phyloP scores from a whole-genome alignment of 1,140 invertebrate genomes.

The Cataglyphis hispanica region DNA sequence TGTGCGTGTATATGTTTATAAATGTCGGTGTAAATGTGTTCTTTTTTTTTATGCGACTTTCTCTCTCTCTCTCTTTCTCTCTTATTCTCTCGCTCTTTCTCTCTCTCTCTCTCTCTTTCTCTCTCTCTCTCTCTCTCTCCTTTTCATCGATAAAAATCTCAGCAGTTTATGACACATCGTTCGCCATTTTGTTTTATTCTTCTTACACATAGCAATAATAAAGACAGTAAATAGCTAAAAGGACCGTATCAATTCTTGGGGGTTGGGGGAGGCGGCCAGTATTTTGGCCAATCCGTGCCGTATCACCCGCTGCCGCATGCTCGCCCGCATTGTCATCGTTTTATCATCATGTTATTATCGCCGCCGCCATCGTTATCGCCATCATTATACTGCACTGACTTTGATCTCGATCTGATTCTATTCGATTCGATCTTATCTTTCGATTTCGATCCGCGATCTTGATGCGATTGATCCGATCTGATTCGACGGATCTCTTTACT shows the following conservation, averaged over 20 bases:
- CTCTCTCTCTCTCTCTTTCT: not conserved
- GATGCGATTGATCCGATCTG: too few relatives aligned
- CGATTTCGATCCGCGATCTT: too few relatives aligned
- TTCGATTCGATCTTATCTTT: too few relatives aligned
- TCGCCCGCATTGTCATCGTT: slow-evolving; percentile 63
- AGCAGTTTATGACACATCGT: slow-evolving; percentile 72
- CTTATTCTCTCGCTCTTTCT: slow-evolving; percentile 33
- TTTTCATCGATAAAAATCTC: slow-evolving; percentile 70
- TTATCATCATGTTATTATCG: slow-evolving; percentile 37
- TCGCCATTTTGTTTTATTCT: slow-evolving; percentile 72
- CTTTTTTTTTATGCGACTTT: slow-evolving; percentile 26
- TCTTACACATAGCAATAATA: slow-evolving; percentile 79
- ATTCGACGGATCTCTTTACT: too few relatives aligned
- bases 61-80: slow-evolving; percentile 29
- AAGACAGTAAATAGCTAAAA: slow-evolving; percentile 82
- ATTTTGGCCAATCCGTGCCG: slow-evolving; percentile 68
- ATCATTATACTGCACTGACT: slow-evolving; percentile 44
- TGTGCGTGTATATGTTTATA: slow-evolving; percentile 31
- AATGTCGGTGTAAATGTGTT: slow-evolving; percentile 42
- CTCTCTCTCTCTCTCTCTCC: slow-evolving; percentile 33
- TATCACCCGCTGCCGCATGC: slow-evolving; percentile 74
- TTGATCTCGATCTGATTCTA: too few relatives aligned
- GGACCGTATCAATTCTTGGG: slow-evolving; percentile 72
- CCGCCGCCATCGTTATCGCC: slow-evolving; percentile 33
- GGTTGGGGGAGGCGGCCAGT: slow-evolving; percentile 65